Base-by-base conservation (phyloP, 2,888 invertebrate genomes). In the Oscheius sp. region DNA sequence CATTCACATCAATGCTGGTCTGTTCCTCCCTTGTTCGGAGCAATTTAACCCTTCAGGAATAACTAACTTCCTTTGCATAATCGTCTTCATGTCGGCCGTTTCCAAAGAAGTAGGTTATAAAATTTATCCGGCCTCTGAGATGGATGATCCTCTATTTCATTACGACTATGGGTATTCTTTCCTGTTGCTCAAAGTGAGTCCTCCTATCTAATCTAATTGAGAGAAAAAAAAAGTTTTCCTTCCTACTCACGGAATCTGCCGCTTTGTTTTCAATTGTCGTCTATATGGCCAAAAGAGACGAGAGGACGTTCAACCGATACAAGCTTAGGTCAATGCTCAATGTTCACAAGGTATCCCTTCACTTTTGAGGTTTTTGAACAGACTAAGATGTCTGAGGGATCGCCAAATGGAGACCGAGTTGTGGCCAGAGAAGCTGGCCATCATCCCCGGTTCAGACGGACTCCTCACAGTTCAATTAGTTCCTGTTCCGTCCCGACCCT, bases 221-320 rank as follows among this genome's bases (percentile, higher is more conserved):
- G 0, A 21, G 21, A 48, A 32, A 33, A n/a, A 71, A 82, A 60
- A 75, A 87, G 87, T 68, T 78, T 9, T 84, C 85, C 50, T 88
- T 88, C 59, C 77, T 88, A 74, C 82, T 84, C 53, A 88, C 87
- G 29, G 88, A 89, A 80, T 59, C 78, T 11, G 85, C 87, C 1
- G 88, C 88, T 1, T 73, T 89, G 4, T 84, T 89, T 53, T 78
- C 82, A 1, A 85, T 88, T 3, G 79, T 87, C n/a, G 89, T 89
- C n/a, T 89, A 86, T 77, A 84, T 88, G 89, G 88, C 89, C 7
- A 89, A 89, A 73, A 73, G 88, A 42, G 89, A 89, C 72, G 89
- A 89, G 58, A 51, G 85, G 60, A 87, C 88, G 1, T 89, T 84
- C 76, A 87, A 88, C 76, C 82, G 86, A 0, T 88, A 87, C 74